Evolutionary conservation across 2,113 vertebrate species (phyloP).

Genomic region (Gopherus evgoodei): DNA sequence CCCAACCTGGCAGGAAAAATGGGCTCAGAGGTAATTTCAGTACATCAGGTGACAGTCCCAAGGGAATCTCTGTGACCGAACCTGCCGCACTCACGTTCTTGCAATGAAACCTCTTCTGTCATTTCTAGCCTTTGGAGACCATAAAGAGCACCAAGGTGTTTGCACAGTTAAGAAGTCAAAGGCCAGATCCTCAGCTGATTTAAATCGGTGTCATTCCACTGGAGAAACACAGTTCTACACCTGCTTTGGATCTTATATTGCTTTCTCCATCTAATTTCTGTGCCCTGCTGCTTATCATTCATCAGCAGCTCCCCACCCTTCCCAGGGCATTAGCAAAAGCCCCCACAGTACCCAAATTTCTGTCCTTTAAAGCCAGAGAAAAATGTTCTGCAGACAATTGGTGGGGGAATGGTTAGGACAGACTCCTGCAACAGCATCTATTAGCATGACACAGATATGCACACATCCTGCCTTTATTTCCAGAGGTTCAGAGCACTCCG

Average conservation of each 20-base stretch:
- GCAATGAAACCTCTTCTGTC: too few relatives aligned
- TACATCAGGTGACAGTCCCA: too few relatives aligned
- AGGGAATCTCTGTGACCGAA: too few relatives aligned
- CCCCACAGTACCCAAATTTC: neutral
- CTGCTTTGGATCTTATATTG: neutral
- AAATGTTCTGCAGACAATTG: neutral
- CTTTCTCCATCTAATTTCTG: neutral
- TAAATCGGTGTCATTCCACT: neutral
- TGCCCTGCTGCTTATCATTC: neutral
- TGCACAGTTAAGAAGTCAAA: neutral
- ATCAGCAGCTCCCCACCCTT: neutral
- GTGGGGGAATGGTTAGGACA: too few relatives aligned
- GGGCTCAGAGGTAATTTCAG: too few relatives aligned
- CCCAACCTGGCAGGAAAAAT: too few relatives aligned
- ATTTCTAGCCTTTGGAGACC: neutral
- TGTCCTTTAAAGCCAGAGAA: neutral
- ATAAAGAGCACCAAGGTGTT: neutral
- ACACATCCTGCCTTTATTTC: neutral
- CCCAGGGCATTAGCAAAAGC: neutral
- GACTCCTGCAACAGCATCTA: neutral
- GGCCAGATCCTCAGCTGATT: neutral
- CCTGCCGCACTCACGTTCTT: neutral
- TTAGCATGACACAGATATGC: neutral
- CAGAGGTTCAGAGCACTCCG: neutral
- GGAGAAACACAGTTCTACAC: neutral